Percentiles rank a stretch among this genome's conserved stretches.
phyloP scores from a whole-genome alignment of 2,888 invertebrate species.

The Sesia apiformis region DNA sequence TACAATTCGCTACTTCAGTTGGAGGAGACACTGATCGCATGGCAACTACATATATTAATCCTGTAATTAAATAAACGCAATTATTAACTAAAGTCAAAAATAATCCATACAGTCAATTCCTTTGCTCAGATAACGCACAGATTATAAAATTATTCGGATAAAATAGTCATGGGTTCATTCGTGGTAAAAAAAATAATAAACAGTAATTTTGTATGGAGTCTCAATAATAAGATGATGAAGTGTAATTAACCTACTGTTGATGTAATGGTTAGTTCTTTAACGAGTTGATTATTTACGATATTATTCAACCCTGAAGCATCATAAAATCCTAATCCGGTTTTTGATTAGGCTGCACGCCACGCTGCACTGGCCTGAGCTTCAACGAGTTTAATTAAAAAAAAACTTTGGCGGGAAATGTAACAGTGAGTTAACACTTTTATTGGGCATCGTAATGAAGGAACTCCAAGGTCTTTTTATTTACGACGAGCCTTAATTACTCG shows the following conservation, averaged over 20 bases:
- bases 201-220: no score
- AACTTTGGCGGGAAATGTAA: background rate
- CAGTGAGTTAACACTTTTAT: background rate
- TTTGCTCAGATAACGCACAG: no score
- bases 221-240: no score
- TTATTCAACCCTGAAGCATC: background rate
- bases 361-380: background rate
- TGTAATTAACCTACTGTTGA: background rate
- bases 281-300: conserved; percentile 12
- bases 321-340: background rate
- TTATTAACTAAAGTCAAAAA: no score
- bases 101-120: no score
- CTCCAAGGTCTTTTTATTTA: background rate
- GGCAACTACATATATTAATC: no score
- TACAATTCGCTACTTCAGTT: no score
- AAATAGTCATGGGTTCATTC: no score
- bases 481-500: background rate
- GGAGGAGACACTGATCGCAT: no score
- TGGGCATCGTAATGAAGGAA: background rate
- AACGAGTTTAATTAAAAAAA: background rate
- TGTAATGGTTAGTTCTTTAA: conserved; percentile 7
- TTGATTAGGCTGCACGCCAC: background rate
- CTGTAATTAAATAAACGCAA: no score
- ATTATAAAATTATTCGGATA: no score
- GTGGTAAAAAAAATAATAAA: no score